Base-by-base conservation (phyloP, 1,140 invertebrate genomes). In the Rhopalosiphum maidis region DNA sequence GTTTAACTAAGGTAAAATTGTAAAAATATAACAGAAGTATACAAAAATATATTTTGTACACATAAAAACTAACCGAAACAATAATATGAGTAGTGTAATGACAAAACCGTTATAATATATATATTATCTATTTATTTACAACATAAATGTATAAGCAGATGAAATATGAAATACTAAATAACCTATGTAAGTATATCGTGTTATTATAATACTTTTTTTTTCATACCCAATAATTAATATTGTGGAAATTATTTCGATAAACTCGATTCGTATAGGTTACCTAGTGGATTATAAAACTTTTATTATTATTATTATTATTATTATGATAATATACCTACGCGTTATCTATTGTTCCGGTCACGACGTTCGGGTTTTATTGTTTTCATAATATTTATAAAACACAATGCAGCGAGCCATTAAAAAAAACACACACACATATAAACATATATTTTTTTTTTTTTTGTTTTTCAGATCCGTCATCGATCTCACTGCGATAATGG, bases 321-420 rank as follows among this genome's bases (percentile, higher is more conserved):
- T 77, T 77, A 77, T 77, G 4, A 68, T 68, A 18, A n/a, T 68
- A 68, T 77, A n/a, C 48, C 48, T 77, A n/a, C n/a, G 60, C 60
- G 30, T 77, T 77, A 77, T 77, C 60, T 77, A 77, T 77, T 77
- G 60, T 77, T 77, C 60, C 60, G 60, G 60, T 77, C 60, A 77
- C 60, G 60, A 77, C 60, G 60, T 77, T n/a, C 60, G n/a, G 30
- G 60, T n/a, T n/a, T 68, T 77, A 77, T 77, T 77, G 60, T 77
- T 77, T 68, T 77, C n/a, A 77, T n/a, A 77, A n/a, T 77, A 77
- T 77, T 77, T 77, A 77, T n/a, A 77, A 77, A 77, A 21, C 30
- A 77, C 60, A 77, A 77, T 77, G 30, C 5, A n/a, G n/a, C 5
- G 30, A 77, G 60, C n/a, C 60, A n/a, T 77, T n/a, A n/a, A 77